Percentiles rank a stretch among this genome's conserved stretches.
These are phyloP conservation scores for Marcusenius ussheri DNA, from an alignment of 2,113 vertebrate species.

Conservation along the genomic window DNA sequence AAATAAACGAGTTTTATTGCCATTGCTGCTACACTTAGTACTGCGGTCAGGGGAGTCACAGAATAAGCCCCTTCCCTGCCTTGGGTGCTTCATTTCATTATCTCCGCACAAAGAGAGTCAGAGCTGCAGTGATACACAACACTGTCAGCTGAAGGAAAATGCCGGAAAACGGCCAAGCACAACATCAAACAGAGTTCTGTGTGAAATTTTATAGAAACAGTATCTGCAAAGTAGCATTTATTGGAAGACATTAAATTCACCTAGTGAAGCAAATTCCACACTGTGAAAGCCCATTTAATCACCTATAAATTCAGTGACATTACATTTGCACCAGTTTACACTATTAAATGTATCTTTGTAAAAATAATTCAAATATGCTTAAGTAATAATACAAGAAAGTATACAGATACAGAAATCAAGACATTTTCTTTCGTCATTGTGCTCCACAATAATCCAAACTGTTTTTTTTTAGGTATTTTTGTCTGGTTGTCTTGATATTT, in stretches of 20 bases:
- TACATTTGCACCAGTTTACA: background rate
- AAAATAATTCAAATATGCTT: background rate
- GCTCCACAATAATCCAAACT: background rate
- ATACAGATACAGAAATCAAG: background rate
- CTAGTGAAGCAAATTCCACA: background rate
- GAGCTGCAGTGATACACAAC: background rate
- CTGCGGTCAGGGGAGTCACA: background rate
- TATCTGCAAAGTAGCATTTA: background rate
- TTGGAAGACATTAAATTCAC: background rate
- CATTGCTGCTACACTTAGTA: slow-evolving; percentile 7
- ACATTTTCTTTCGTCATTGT: background rate
- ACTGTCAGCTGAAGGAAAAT: background rate
- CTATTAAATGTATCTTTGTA: background rate
- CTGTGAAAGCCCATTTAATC: background rate
- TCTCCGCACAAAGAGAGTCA: background rate
- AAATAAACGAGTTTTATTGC: slow-evolving; percentile 27
- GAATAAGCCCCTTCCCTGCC: background rate
- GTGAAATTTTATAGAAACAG: background rate
- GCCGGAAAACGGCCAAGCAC: background rate
- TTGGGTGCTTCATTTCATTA: background rate
- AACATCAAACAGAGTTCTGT: background rate
- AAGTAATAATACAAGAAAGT: background rate
- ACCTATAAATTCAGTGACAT: background rate
- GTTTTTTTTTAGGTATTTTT: background rate
- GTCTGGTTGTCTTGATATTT: background rate